phyloP scores from a whole-genome alignment of 2,113 vertebrate genomes.

The Sula dactylatra region DNA sequence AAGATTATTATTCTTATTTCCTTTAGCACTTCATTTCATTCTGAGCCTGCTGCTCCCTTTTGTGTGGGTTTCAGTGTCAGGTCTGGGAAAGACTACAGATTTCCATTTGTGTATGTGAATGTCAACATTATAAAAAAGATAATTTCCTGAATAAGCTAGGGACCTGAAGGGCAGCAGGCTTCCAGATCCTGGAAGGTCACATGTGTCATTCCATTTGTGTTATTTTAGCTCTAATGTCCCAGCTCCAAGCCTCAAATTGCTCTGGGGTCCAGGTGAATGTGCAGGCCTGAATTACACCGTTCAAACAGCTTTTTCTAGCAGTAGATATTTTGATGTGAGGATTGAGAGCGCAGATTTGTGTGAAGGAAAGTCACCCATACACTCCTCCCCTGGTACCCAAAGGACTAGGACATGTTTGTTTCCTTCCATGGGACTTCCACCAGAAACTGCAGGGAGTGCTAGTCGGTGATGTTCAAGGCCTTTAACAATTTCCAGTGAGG shows the following conservation, averaged over 20 bases:
- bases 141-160: slow-evolving; percentile 3
- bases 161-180: background rate
- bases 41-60: background rate
- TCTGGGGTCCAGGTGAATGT: background rate
- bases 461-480: background rate
- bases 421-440: background rate
- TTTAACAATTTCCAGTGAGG: background rate
- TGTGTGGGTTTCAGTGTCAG: background rate
- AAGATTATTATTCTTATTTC: background rate
- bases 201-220: background rate
- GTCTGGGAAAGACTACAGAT: background rate
- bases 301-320: background rate
- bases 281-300: background rate
- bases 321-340: background rate
- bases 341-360: background rate
- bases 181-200: background rate
- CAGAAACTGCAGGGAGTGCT: background rate
- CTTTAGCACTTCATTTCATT: background rate
- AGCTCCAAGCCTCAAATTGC: background rate
- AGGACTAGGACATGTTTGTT: background rate
- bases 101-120: background rate
- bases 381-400: background rate
- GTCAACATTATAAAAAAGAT: background rate
- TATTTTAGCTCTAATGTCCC: background rate
- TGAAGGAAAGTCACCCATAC: background rate